These are phyloP conservation scores for Leucania comma DNA, from an alignment of 2,888 invertebrate genomes.

Conservation along the genomic window DNA sequence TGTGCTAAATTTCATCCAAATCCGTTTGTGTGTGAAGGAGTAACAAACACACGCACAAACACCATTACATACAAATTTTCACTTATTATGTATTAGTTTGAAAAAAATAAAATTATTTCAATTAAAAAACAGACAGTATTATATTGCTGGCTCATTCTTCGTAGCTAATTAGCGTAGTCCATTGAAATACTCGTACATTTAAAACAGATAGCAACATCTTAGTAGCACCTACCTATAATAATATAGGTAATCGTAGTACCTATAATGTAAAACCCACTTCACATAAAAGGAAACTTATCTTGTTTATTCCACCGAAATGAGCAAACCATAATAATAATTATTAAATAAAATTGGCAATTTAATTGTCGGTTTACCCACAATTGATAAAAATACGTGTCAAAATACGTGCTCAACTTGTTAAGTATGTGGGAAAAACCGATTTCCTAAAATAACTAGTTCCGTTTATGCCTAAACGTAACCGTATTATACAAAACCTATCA, in stretches of 20 bases:
- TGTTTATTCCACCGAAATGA: constrained; percentile 14
- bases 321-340: background rate
- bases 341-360: background rate
- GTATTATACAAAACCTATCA: background rate
- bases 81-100: too few relatives aligned
- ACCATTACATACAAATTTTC: too few relatives aligned
- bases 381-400: background rate
- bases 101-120: background rate
- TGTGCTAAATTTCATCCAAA: too few relatives aligned
- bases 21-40: too few relatives aligned
- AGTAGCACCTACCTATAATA: too few relatives aligned
- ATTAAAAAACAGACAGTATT: too few relatives aligned
- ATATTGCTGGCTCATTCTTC: background rate
- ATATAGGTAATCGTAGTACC: too few relatives aligned
- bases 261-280: constrained; percentile 19
- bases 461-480: constrained; percentile 2
- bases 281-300: constrained; percentile 6
- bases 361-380: background rate
- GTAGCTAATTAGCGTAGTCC: constrained; percentile 2
- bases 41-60: too few relatives aligned
- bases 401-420: background rate
- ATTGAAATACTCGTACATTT: background rate
- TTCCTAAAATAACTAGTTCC: background rate
- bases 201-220: too few relatives aligned
- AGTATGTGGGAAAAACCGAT: background rate